A percentile compares a stretch with the other conserved stretches of the same genome.
These are phyloP conservation scores for Parnassius smintheus DNA, from an alignment of 2,888 invertebrate species.

Conservation along the genomic window DNA sequence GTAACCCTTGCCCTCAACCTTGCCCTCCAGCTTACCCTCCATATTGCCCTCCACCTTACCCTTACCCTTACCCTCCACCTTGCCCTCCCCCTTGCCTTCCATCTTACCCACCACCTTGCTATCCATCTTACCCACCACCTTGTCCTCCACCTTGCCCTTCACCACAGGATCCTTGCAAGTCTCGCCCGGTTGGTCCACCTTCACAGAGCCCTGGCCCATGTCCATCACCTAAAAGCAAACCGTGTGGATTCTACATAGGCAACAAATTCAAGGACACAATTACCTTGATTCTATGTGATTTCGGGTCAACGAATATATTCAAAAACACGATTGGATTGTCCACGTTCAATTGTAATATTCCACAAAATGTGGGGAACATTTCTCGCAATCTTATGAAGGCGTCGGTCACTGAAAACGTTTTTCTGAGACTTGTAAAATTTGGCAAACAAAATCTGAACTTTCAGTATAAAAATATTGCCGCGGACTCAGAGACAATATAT, in stretches of 20 bases:
- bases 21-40: too few relatives aligned
- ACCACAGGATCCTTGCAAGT: slow-evolving; percentile 2
- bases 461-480: background rate
- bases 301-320: background rate
- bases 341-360: background rate
- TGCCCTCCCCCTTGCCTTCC: slow-evolving; percentile 20
- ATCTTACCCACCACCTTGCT: background rate
- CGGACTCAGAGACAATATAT: background rate
- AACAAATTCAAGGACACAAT: slow-evolving; percentile 21
- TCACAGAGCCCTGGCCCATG: slow-evolving; percentile 1
- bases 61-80: background rate
- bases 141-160: slow-evolving; percentile 1
- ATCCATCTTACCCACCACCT: background rate
- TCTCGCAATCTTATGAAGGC: background rate
- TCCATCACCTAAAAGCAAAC: slow-evolving; percentile 7
- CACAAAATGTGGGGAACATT: background rate
- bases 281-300: slow-evolving; percentile 17
- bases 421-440: background rate
- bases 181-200: background rate
- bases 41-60: too few relatives aligned
- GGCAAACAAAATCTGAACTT: background rate
- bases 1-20: too few relatives aligned
- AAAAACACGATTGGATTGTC: background rate
- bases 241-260: slow-evolving; percentile 10
- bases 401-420: background rate